phyloP scores from a whole-genome alignment of 2,888 invertebrate species.

The Dicycla oo region DNA sequence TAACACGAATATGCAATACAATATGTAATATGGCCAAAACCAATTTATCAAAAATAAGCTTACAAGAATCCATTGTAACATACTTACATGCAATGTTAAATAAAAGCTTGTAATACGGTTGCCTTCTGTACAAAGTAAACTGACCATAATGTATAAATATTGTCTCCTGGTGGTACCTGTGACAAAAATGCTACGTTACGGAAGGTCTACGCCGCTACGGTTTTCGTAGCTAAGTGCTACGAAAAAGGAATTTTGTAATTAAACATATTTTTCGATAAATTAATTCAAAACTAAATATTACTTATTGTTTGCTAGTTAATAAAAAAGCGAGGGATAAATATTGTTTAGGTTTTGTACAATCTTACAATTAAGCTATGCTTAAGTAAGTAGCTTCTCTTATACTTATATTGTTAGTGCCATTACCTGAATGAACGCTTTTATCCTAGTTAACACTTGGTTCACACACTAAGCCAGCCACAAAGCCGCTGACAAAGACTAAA shows the following conservation, averaged over 20 bases:
- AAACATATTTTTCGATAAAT: not conserved
- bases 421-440: constrained; percentile 14
- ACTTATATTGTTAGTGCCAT: not conserved
- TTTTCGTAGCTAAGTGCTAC: constrained; percentile 19
- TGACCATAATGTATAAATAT: not conserved
- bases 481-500: constrained; percentile 35
- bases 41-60: not conserved
- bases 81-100: not conserved
- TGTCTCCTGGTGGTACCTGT: not conserved
- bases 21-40: no score
- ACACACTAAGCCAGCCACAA: constrained; percentile 13
- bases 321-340: not conserved
- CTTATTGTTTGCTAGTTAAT: not conserved
- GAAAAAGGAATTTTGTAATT: not conserved
- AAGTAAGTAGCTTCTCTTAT: not conserved
- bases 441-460: not conserved
- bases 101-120: not conserved
- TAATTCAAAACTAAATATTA: not conserved
- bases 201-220: constrained; percentile 20
- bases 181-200: not conserved
- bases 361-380: not conserved
- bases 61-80: not conserved
- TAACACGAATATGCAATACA: not conserved
- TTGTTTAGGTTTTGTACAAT: not conserved
- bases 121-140: not conserved